phyloP scores from a whole-genome alignment of 2,113 vertebrate genomes.

The Caretta caretta region DNA sequence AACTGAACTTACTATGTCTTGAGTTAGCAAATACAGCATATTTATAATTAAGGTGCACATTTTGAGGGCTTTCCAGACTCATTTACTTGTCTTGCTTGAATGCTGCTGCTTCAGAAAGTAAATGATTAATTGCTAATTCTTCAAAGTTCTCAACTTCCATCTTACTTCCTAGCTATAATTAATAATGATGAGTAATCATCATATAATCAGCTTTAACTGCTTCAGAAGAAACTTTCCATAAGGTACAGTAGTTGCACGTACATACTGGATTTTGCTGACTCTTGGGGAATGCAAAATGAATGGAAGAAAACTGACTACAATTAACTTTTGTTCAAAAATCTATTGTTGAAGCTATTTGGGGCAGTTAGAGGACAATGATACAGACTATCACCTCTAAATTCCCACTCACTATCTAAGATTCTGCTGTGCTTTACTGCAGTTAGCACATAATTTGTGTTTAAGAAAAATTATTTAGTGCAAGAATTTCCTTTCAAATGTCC shows the following conservation, averaged over 20 bases:
- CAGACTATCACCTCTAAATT: background rate
- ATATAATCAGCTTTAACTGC: background rate
- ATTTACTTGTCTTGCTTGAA: background rate
- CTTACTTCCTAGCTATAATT: background rate
- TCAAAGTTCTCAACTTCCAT: background rate
- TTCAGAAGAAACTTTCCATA: conserved; percentile 22
- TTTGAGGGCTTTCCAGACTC: background rate
- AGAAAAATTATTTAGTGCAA: background rate
- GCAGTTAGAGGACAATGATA: background rate
- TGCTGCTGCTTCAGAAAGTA: background rate
- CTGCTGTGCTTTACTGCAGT: background rate
- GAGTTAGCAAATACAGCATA: background rate
- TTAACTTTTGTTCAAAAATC: background rate
- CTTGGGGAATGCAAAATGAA: background rate
- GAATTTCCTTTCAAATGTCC: background rate
- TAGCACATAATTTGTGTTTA: background rate
- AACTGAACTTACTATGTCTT: background rate
- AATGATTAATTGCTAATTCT: conserved; percentile 12
- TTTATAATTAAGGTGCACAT: background rate
- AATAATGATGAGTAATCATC: conserved; percentile 22
- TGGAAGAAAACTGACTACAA: background rate
- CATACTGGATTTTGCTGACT: background rate
- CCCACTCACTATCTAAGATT: background rate
- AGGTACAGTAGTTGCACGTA: background rate
- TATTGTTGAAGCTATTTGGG: background rate